Conservation (phyloP, 2,888 invertebrate species). For the Galeopsomyia nigrocyanea region DNA sequence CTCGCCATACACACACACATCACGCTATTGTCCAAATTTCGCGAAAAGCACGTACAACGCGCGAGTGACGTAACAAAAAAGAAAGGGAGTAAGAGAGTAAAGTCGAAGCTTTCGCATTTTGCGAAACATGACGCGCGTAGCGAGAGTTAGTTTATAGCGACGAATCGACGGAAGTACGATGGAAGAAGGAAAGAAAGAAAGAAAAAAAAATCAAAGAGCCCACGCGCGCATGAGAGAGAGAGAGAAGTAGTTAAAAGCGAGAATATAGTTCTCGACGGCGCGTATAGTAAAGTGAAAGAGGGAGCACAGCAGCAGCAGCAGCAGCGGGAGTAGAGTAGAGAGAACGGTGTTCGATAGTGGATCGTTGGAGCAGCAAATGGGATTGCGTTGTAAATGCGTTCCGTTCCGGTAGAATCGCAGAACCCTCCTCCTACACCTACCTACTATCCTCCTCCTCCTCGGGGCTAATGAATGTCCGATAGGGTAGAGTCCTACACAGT, state of each 20-base stretch:
- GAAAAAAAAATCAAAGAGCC: slow-evolving; percentile 3
- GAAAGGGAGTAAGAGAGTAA: neutral
- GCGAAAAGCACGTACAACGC: too few relatives aligned
- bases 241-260: too few relatives aligned
- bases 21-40: too few relatives aligned
- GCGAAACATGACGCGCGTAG: too few relatives aligned
- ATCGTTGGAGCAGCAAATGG: slow-evolving; percentile 44
- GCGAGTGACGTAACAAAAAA: too few relatives aligned
- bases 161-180: neutral
- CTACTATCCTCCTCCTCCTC: neutral
- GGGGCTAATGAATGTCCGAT: slow-evolving; percentile 47
- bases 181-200: neutral
- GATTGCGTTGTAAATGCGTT: slow-evolving; percentile 43
- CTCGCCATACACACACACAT: too few relatives aligned
- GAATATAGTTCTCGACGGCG: too few relatives aligned
- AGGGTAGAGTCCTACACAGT: slow-evolving; percentile 22
- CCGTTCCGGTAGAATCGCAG: neutral
- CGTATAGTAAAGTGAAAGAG: too few relatives aligned
- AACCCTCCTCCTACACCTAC: neutral
- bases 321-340: too few relatives aligned
- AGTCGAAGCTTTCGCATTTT: too few relatives aligned
- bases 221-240: too few relatives aligned
- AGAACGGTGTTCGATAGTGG: slow-evolving; percentile 14
- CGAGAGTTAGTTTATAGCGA: neutral
- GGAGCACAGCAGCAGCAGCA: too few relatives aligned